These are phyloP conservation scores for Pammene aurita DNA, from an alignment of 2,888 invertebrate species.

Conservation along the genomic window DNA sequence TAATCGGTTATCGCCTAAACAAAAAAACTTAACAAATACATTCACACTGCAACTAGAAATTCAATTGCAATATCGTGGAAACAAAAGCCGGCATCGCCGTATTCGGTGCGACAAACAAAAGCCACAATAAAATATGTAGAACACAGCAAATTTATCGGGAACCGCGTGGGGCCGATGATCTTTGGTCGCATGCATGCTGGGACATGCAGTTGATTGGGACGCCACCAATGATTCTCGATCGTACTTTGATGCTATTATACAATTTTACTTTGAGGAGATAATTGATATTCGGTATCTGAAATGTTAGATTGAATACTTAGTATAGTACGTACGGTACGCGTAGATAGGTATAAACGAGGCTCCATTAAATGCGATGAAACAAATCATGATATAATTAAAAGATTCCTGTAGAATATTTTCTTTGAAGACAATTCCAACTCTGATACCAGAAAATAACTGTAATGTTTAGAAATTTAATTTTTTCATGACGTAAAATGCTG, in stretches of 20 bases:
- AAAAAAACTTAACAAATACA: conserved; percentile 38
- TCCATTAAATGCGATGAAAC: no score
- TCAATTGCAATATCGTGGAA: conserved; percentile 44
- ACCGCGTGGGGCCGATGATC: conserved; percentile 53
- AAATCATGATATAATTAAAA: no score
- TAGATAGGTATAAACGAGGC: no score
- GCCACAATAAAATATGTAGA: conserved; percentile 65
- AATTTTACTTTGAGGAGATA: background rate
- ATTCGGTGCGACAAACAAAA: conserved; percentile 63
- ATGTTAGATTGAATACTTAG: background rate
- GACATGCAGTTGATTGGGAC: conserved; percentile 56
- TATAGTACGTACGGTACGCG: no score
- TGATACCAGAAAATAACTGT: background rate
- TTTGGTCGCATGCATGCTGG: conserved; percentile 57
- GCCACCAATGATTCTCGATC: conserved; percentile 51
- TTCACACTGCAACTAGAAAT: conserved; percentile 45
- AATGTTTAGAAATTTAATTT: background rate
- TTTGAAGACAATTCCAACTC: no score
- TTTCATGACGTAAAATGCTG: no score
- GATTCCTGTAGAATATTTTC: no score
- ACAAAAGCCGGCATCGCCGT: conserved; percentile 49
- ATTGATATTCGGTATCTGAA: background rate
- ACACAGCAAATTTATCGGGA: conserved; percentile 68
- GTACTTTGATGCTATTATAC: background rate
- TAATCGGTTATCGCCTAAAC: background rate